Conservation (phyloP, 2,113 vertebrate genomes). For the Charina bottae region DNA sequence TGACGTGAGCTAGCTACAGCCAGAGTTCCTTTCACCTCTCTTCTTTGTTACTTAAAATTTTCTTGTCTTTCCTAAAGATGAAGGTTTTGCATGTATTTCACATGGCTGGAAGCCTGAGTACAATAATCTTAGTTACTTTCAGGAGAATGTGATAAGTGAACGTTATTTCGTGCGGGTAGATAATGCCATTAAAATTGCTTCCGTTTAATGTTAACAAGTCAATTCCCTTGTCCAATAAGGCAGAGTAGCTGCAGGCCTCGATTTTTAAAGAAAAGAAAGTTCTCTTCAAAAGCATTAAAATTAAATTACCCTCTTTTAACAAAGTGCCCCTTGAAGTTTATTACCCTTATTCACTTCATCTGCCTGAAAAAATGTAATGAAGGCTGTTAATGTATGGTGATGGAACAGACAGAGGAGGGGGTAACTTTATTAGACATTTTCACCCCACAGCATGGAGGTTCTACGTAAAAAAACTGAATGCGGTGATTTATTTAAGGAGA, state of each 20-base stretch:
- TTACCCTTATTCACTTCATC: constrained; percentile 11
- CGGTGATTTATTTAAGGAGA: background rate
- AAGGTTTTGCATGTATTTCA: constrained; percentile 47
- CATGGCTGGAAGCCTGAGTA: constrained; percentile 48
- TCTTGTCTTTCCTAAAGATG: constrained; percentile 15
- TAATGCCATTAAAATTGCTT: constrained; percentile 42
- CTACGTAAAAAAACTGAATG: background rate
- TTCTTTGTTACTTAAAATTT: constrained; percentile 37
- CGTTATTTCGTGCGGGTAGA: constrained; percentile 22
- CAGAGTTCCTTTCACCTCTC: constrained; percentile 28
- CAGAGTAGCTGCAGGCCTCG: constrained; percentile 25
- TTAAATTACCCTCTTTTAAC: constrained; percentile 21
- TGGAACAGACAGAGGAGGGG: background rate
- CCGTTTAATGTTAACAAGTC: constrained; percentile 35
- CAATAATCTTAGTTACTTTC: constrained; percentile 8
- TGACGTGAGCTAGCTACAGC: constrained; percentile 45
- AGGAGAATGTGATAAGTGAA: constrained; percentile 14
- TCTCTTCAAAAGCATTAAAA: background rate
- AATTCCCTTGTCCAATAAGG: constrained; percentile 4
- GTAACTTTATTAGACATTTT: background rate
- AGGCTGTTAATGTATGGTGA: background rate
- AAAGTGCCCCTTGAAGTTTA: background rate
- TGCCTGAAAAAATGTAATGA: background rate
- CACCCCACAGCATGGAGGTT: background rate
- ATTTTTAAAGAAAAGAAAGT: constrained; percentile 32